These are phyloP conservation scores for Drosophila sordidula DNA, from an alignment of 2,888 invertebrate genomes.

Conservation along the genomic window DNA sequence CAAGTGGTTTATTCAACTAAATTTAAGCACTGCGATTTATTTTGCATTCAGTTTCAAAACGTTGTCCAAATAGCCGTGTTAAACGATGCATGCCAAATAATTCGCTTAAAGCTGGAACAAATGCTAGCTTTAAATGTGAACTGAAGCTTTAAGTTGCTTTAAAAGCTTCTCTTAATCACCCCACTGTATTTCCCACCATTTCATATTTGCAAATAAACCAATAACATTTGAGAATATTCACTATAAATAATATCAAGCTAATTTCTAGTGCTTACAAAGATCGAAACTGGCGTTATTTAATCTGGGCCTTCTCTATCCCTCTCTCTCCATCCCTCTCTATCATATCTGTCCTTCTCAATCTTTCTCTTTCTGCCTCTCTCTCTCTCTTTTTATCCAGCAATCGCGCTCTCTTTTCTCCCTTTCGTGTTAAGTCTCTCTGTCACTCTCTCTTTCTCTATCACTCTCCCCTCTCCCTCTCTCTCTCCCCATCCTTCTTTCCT, in stretches of 20 bases:
- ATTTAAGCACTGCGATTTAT: conserved; percentile 2
- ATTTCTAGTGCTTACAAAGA: too few species aligned
- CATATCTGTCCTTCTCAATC: neutral
- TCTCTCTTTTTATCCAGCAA: neutral
- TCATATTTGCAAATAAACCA: too few species aligned
- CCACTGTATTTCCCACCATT: too few species aligned
- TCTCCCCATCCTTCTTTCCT: neutral
- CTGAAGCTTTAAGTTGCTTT: conserved; percentile 3
- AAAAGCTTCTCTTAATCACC: too few species aligned
- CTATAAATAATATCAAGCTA: neutral
- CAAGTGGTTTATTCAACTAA: conserved; percentile 6
- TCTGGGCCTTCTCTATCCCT: too few species aligned
- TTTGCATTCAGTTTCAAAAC: neutral
- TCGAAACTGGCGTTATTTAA: neutral
- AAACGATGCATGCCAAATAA: too few species aligned
- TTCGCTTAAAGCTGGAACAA: too few species aligned
- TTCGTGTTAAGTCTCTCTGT: too few species aligned
- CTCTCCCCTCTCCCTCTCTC: neutral
- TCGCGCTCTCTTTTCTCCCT: neutral
- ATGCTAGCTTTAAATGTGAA: neutral
- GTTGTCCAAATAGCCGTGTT: neutral
- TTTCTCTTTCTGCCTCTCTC: neutral
- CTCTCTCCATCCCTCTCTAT: too few species aligned
- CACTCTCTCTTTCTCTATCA: neutral
- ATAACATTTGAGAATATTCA: too few species aligned